These are phyloP conservation scores for Esox lucius DNA, from an alignment of 2,797 vertebrate species.

Conservation along the genomic window DNA sequence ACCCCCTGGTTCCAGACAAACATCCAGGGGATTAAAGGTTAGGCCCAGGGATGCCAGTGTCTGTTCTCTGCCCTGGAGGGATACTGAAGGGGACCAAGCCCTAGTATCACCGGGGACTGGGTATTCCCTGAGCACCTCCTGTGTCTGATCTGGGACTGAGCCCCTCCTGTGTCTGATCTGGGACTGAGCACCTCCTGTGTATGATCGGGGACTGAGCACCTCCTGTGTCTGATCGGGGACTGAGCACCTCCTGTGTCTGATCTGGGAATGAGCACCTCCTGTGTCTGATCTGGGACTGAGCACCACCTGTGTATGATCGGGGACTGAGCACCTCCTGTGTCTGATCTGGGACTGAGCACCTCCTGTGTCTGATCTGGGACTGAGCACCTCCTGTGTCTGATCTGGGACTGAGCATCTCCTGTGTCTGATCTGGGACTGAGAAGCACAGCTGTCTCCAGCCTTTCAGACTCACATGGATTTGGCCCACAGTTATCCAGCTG, in stretches of 20 bases:
- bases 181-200: no score
- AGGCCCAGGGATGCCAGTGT: neutral
- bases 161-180: no score
- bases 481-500: neutral
- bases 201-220: no score
- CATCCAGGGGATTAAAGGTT: constrained; percentile 27
- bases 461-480: constrained; percentile 21
- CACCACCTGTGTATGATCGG: neutral
- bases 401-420: constrained; percentile 6
- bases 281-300: no score
- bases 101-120: neutral
- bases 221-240: no score
- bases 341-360: no score
- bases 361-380: neutral
- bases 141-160: no score
- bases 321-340: neutral
- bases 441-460: neutral
- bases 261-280: no score
- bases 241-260: no score
- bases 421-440: neutral
- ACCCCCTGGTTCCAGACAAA: constrained; percentile 16
- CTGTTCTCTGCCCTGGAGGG: constrained; percentile 1
- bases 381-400: neutral
- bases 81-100: neutral
- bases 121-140: neutral